Base-by-base conservation (phyloP, 2,888 invertebrate genomes). In the Rhingia rostrata region DNA sequence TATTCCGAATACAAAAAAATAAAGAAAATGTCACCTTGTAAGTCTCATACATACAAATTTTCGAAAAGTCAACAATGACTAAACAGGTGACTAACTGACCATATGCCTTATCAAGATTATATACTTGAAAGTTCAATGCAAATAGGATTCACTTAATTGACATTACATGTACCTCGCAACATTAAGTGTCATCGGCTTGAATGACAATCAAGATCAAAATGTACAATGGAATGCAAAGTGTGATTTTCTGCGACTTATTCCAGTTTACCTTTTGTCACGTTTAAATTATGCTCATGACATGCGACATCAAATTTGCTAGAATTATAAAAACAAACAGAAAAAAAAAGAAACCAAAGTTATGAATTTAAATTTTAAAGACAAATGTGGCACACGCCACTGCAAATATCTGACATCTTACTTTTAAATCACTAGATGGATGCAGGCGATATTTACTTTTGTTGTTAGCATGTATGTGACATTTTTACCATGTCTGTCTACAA, bases 381-480 rank as follows among this genome's bases (percentile, higher is more conserved):
- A 63, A 63, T 22, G n/a, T 9, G 63, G 33, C 33, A 22, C 43
- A 43, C 43, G 54, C 43, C 54, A 6, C 4, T 2, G 7, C 33
- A n/a, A 43, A 54, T 41, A 35, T 37, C 32, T 60, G 4, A 12
- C 10, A 35, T 37, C 12, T 43, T 7, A n/a, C 43, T 43, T 30
- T 47, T 1, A 33, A 3, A 41, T 41, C 43, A 32, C 7, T 33
- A 6, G 32, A 41, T 67, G 33, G 33, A 0, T 10, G 5, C 14
- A 22, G 22, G 22, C 22, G 10, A n/a, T 35, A 45, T 74, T 54
- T 56, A 41, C 9, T 33, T 22, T 49, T 49, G 0, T 43, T 43
- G 58, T 74, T 74, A 64, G 35, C 74, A 49, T 35, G 41, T 10
- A 49, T n/a, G 49, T 74, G 64, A 41, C 54, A 74, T 6, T 64